Base-by-base conservation (phyloP, 2,888 invertebrate species). In the Nineta flava region DNA sequence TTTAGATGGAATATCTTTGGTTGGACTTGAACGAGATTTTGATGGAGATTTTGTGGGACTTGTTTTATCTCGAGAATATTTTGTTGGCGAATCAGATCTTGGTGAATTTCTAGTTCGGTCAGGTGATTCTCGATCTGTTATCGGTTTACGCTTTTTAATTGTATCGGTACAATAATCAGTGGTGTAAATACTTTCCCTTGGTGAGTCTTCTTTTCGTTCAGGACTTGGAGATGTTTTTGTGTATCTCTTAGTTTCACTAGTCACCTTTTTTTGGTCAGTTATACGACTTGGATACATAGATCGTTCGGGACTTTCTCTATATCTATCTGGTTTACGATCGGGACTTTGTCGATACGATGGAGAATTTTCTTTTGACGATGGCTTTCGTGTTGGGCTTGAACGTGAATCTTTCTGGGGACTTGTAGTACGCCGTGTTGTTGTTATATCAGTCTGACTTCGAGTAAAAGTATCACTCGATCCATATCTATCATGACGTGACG, bases 361-460 rank as follows among this genome's bases (percentile, higher is more conserved):
- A 31, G 43, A 38, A 10, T 9, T 19, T 38, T 47, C 46, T 19
- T 32, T 26, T 15, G 16, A 12, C n/a, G 12, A 19, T 19, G 17
- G 15, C 17, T 43, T 38, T 12, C 46, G 42, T 19, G n/a, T 21
- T 19, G 51, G 51, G 34, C 51, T 43, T 38, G 42, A 45, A 21
- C 49, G 15, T 9, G 57, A 53, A 51, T 54, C 55, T 38, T 56
- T 56, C 12, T 54, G 53, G 35, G 55, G 55, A 51, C 54, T 55
- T 51, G 35, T 51, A 47, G 51, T 48, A 35, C 51, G 50, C 6
- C 59, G 59, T 38, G 61, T 57, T 9, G 59, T 59, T 35, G 61
- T 57, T 44, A 64, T 62, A 2, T 61, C 61, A 7, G 68, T 65
- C 38, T 66, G 64, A 49, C 58, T 62, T 41, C 68, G 66, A 9